These are phyloP conservation scores for Epirrhoe alternata DNA, from an alignment of 2,888 invertebrate genomes.

Conservation along the genomic window DNA sequence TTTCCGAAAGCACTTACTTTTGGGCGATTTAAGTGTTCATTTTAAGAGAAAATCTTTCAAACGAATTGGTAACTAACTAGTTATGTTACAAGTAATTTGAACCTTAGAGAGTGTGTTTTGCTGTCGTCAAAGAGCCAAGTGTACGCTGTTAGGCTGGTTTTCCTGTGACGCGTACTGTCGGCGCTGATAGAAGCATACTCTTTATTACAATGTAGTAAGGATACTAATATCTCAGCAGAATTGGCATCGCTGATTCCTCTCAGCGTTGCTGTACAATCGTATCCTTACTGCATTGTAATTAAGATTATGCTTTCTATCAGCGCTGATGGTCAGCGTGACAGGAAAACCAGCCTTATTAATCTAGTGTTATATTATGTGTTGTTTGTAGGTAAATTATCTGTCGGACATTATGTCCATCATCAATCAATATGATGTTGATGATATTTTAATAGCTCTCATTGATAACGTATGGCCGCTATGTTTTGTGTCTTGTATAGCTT, in stretches of 20 bases:
- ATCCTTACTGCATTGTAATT: too few relatives aligned
- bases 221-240: too few relatives aligned
- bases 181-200: too few relatives aligned
- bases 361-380: neutral
- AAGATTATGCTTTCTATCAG: too few relatives aligned
- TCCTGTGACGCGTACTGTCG: too few relatives aligned
- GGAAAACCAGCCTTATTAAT: too few relatives aligned
- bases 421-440: neutral
- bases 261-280: too few relatives aligned
- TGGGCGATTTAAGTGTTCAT: constrained; percentile 4
- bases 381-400: neutral
- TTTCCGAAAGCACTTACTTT: constrained; percentile 14
- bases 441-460: constrained; percentile 7
- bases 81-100: neutral
- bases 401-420: neutral
- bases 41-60: neutral
- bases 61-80: too few relatives aligned
- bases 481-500: neutral
- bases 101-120: neutral
- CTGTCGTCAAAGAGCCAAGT: neutral
- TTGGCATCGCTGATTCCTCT: too few relatives aligned
- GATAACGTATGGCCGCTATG: neutral
- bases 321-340: too few relatives aligned
- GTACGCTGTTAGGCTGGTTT: too few relatives aligned
- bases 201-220: too few relatives aligned